A percentile compares a stretch with the other conserved stretches of the same genome.
Evolutionary conservation across 2,888 invertebrate species (phyloP).

Genomic region (Tupiocoris notatus): DNA sequence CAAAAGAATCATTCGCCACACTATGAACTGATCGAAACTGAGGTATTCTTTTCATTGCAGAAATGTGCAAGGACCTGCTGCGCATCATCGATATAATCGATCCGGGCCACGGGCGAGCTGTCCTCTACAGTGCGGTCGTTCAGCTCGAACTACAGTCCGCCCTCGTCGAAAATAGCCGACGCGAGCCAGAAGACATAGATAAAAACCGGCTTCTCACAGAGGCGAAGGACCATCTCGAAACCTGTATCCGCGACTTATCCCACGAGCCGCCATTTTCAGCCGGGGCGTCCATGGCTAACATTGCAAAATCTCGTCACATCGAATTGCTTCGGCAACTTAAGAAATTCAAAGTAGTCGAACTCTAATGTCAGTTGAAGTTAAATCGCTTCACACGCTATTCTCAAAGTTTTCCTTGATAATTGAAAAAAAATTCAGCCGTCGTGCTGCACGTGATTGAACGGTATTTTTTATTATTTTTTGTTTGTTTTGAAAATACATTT

Average conservation of each 20-base stretch:
- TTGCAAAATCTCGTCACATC: constrained; percentile 51
- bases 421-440: background rate
- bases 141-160: constrained; percentile 64
- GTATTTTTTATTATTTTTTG: too few relatives aligned
- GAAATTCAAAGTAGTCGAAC: constrained; percentile 42
- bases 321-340: constrained; percentile 42
- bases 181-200: constrained; percentile 24
- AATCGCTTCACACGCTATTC: background rate
- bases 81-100: constrained; percentile 53
- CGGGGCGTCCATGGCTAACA: constrained; percentile 50
- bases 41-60: too few relatives aligned
- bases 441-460: background rate
- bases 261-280: constrained; percentile 54
- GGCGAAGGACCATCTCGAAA: constrained; percentile 33
- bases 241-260: constrained; percentile 48
- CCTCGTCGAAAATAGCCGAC: constrained; percentile 50
- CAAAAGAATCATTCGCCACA: too few relatives aligned
- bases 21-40: too few relatives aligned
- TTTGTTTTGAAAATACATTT: background rate
- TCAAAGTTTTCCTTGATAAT: too few relatives aligned
- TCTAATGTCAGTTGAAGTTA: background rate
- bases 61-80: constrained; percentile 53
- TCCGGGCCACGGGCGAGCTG: constrained; percentile 56
- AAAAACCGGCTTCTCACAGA: constrained; percentile 33
- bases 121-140: constrained; percentile 75